Base-by-base conservation (phyloP, 2,797 vertebrate genomes). In the Melanotaenia pygmaea region DNA sequence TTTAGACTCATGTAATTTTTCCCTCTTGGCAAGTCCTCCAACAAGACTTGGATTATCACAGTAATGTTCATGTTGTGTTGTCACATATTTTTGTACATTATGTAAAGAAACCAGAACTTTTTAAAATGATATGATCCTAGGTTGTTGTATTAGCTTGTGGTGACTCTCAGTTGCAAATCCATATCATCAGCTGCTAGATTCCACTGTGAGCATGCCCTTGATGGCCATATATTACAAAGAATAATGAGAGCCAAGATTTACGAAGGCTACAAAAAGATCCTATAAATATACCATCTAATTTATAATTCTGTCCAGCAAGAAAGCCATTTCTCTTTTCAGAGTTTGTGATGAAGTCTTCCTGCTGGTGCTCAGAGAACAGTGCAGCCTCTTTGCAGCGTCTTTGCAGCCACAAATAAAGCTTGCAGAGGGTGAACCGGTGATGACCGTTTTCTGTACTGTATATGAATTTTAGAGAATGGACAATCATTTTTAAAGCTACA, bases 1-100 rank as follows among this genome's bases (percentile, higher is more conserved):
- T 91, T 93, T 92, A 87, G 74, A 87, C 67, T 83, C 72, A 3
- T 86, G 81, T 79, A 24, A 58, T 82, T 87, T 86, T 87, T 67
- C 65, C 73, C 53, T 67, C 77, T 88, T 81, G 80, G 83, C 64
- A 79, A 80, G 28, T 75, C 60, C 47, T 80, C 38, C 34, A 26
- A 22, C 80, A 81, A 58, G 67, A 74, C 70, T 70, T 64, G 77
- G 70, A 80, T 82, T 40, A 79, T 84, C 70, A 67, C 78, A 82
- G 74, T 47, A n/a, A 37, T 66, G 28, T 64, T 64, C 24, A 40
- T 64, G 34, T 60, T 51, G 50, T 58, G 16, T 62, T 12, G 58
- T 12, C 24, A 47, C 34, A 18, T 70, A 43, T 69, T 71, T 67
- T 32, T 64, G 38, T 43, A 70, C 51, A 50, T 57, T 66, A 43